Percentiles rank a stretch among this genome's conserved stretches.
Conservation (phyloP, 2,797 vertebrate genomes). For the Melanotaenia maccullochi region DNA sequence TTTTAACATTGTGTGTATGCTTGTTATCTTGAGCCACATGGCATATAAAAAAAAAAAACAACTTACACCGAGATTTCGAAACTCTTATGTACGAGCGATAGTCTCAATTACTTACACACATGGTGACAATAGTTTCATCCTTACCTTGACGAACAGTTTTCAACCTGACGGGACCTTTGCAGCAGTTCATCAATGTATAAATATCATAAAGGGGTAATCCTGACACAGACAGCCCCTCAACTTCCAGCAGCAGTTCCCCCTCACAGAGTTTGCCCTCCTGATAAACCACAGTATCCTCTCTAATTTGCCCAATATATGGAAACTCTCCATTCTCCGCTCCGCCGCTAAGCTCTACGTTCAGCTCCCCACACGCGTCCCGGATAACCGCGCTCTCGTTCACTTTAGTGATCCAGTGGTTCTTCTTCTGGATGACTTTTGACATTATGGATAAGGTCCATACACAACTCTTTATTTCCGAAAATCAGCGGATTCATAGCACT, state of each 20-base stretch:
- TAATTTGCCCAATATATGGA: constrained; percentile 82
- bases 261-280: constrained; percentile 80
- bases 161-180: constrained; percentile 86
- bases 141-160: constrained; percentile 92
- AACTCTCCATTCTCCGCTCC: constrained; percentile 94
- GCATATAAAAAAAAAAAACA: constrained; percentile 40
- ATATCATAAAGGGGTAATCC: constrained; percentile 93
- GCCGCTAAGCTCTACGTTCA: constrained; percentile 86
- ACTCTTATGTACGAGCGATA: not conserved
- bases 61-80: constrained; percentile 15
- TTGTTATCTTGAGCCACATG: constrained; percentile 33
- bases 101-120: not conserved
- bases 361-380: constrained; percentile 81
- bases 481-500: constrained; percentile 62
- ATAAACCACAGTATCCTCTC: constrained; percentile 70
- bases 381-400: constrained; percentile 85
- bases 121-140: not conserved
- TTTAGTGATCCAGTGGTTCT: constrained; percentile 91
- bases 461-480: constrained; percentile 64
- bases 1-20: constrained; percentile 26
- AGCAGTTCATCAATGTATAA: constrained; percentile 84
- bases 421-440: constrained; percentile 91
- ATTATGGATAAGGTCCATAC: constrained; percentile 70
- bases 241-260: constrained; percentile 91
- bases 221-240: constrained; percentile 90